phyloP scores from a whole-genome alignment of 2,888 invertebrate genomes.

The Campaea margaritaria region DNA sequence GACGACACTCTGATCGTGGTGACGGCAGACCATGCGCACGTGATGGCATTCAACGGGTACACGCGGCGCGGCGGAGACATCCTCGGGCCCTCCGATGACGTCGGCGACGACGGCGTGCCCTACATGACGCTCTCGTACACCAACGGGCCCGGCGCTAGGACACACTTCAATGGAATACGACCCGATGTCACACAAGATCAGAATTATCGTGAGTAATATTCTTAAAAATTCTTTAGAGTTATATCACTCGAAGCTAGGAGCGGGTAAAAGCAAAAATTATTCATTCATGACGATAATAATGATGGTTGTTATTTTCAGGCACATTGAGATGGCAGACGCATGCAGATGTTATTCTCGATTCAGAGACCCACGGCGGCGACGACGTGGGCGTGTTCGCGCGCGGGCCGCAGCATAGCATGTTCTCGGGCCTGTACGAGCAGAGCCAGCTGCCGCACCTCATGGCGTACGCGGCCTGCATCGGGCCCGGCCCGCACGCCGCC shows the following conservation, averaged over 20 bases:
- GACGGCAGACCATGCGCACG: slow-evolving; percentile 91
- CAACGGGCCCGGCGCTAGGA: slow-evolving; percentile 85
- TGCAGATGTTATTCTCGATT: slow-evolving; percentile 82
- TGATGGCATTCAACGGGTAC: slow-evolving; percentile 89
- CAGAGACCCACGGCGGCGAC: slow-evolving; percentile 91
- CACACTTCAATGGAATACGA: slow-evolving; percentile 83
- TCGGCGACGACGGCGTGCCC: slow-evolving; percentile 75
- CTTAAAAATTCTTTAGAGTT: neutral
- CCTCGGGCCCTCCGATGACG: slow-evolving; percentile 67
- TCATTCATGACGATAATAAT: neutral
- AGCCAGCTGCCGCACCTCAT: slow-evolving; percentile 91
- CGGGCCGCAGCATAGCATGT: slow-evolving; percentile 90
- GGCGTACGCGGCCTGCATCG: slow-evolving; percentile 89
- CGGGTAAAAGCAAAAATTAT: too few relatives aligned
- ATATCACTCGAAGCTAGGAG: too few relatives aligned
- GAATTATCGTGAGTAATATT: slow-evolving; percentile 48
- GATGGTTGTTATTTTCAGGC: slow-evolving; percentile 39
- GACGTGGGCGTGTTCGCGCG: slow-evolving; percentile 90
- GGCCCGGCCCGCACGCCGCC: slow-evolving; percentile 73
- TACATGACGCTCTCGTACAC: slow-evolving; percentile 85
- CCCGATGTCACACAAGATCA: slow-evolving; percentile 72
- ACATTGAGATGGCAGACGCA: slow-evolving; percentile 55
- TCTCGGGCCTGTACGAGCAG: slow-evolving; percentile 91
- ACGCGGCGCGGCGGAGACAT: slow-evolving; percentile 76
- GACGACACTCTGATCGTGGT: slow-evolving; percentile 90